These are phyloP conservation scores for Chrysopa pallens DNA, from an alignment of 1,140 invertebrate species.

Conservation along the genomic window DNA sequence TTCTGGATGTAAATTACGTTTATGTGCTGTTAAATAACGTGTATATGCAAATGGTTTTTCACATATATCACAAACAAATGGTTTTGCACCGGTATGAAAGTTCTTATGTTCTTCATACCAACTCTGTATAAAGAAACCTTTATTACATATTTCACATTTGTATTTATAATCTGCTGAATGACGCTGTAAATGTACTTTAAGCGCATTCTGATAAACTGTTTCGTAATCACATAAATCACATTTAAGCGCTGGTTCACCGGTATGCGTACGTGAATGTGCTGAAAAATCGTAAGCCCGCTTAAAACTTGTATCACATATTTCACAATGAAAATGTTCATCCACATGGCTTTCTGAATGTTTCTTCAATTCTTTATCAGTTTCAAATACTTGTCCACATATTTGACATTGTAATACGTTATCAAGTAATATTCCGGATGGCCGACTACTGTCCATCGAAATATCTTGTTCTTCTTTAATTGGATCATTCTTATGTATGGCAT, in stretches of 20 bases:
- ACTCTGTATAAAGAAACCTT: slow-evolving; percentile 27
- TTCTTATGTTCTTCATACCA: slow-evolving; percentile 35
- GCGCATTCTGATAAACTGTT: slow-evolving; percentile 22
- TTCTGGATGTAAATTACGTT: slow-evolving; percentile 20
- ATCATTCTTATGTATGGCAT: slow-evolving; percentile 8
- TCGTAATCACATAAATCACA: slow-evolving; percentile 24
- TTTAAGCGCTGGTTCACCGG: slow-evolving; percentile 17
- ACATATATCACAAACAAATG: slow-evolving; percentile 39
- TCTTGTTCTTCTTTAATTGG: slow-evolving; percentile 2
- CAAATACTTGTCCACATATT: not conserved
- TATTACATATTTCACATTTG: slow-evolving; percentile 27
- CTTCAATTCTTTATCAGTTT: not conserved
- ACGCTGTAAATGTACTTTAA: slow-evolving; percentile 18
- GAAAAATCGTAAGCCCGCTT: slow-evolving; percentile 18
- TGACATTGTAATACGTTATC: not conserved
- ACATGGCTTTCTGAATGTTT: slow-evolving; percentile 20
- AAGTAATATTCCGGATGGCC: not conserved
- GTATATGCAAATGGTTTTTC: slow-evolving; percentile 29
- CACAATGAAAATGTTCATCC: slow-evolving; percentile 26
- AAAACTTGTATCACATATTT: slow-evolving; percentile 26
- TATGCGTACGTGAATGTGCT: slow-evolving; percentile 17
- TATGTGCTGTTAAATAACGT: slow-evolving; percentile 25
- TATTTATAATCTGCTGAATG: slow-evolving; percentile 26
- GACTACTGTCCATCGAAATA: not conserved
- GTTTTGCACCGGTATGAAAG: slow-evolving; percentile 39